Conservation (phyloP, 2,113 vertebrate species). For the Dicerorhinus sumatrensis region DNA sequence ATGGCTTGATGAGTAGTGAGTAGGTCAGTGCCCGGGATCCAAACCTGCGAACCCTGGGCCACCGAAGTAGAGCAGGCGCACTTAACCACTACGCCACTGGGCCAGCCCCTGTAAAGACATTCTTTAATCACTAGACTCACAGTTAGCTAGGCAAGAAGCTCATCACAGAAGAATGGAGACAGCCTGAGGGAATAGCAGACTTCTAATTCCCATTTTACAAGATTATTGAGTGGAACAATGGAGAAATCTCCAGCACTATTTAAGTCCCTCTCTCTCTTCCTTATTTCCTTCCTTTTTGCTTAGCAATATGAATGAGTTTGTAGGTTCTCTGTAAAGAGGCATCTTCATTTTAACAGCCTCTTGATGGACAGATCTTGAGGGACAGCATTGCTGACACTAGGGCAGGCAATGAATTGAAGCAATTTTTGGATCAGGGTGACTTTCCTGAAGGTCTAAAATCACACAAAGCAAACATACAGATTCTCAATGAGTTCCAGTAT, state of each 20-base stretch:
- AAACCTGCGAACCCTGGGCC: too few species aligned
- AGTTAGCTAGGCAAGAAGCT: background rate
- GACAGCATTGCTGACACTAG: background rate
- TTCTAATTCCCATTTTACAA: background rate
- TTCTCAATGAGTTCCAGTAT: background rate
- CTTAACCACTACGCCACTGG: too few species aligned
- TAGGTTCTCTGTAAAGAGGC: background rate
- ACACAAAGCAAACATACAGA: background rate
- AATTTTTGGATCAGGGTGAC: background rate
- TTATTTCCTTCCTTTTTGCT: background rate
- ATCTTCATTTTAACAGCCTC: background rate
- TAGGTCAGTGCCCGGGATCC: too few species aligned
- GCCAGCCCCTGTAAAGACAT: background rate
- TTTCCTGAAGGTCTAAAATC: background rate
- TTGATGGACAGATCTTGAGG: background rate
- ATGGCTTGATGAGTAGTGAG: too few species aligned
- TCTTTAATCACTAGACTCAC: background rate
- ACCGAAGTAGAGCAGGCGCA: too few species aligned
- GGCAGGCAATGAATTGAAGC: background rate
- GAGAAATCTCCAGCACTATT: background rate
- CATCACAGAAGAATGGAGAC: background rate
- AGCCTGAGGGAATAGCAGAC: background rate
- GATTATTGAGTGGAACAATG: background rate
- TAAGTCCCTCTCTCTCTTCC: background rate
- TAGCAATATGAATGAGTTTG: background rate